Conservation (phyloP, 2,797 vertebrate genomes). For the Sardinella longiceps region DNA sequence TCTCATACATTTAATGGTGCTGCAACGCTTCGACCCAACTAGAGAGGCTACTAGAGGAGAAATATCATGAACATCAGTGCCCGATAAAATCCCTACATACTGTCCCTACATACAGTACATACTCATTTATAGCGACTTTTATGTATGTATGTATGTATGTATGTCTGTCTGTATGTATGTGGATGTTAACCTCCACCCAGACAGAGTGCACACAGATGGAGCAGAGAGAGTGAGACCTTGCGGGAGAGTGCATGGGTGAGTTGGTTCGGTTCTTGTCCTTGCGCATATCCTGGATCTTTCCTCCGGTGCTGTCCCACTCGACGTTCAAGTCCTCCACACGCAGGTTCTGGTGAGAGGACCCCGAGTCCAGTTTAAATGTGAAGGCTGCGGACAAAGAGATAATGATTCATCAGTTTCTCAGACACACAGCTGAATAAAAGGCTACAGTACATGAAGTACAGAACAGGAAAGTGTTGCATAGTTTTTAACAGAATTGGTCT, state of each 20-base stretch:
- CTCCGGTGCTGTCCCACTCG: slow-evolving; percentile 94
- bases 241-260: slow-evolving; percentile 91
- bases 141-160: neutral
- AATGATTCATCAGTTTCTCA: neutral
- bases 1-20: no score
- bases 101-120: no score
- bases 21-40: no score
- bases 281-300: slow-evolving; percentile 93
- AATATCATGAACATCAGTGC: no score
- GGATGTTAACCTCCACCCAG: neutral
- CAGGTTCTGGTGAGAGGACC: slow-evolving; percentile 92
- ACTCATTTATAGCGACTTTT: neutral
- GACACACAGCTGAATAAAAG: neutral
- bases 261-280: slow-evolving; percentile 90
- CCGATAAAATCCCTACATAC: no score
- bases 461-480: neutral
- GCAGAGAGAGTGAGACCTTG: slow-evolving; percentile 77
- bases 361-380: slow-evolving; percentile 87
- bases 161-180: neutral
- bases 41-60: no score
- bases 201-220: neutral
- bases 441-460: neutral
- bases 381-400: slow-evolving; percentile 77
- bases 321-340: slow-evolving; percentile 89
- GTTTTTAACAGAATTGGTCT: neutral